Base-by-base conservation (phyloP, 2,113 vertebrate species). In the Aphyosemion australe region DNA sequence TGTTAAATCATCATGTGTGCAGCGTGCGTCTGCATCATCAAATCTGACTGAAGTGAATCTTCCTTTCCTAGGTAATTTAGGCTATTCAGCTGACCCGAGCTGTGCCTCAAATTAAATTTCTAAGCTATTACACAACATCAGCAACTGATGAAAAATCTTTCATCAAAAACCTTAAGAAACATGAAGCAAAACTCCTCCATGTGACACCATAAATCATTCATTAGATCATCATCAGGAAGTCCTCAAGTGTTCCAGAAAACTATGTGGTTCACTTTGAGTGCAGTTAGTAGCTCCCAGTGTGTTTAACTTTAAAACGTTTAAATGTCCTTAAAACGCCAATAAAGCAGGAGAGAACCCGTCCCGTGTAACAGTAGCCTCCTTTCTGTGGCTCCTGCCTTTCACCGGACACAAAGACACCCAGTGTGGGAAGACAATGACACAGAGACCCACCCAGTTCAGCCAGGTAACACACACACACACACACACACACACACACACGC, bases 351-450 rank as follows among this genome's bases (percentile, higher is more conserved):
- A 87, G 85, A 84, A 84, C 80, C 48, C 65, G 60, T 68, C 78
- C 83, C 56, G 60, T 88, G 90, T 91, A 91, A 91, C 76, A 67
- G 63, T 76, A 90, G 75, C 84, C 86, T 62, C 80, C 72, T 76
- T 85, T 88, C 78, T 85, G 79, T 41, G 12, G 78, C 81, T 68
- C 6, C 54, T 42, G 79, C 75, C 83, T 86, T 90, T 89, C 82
- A 86, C 4, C 6, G 67, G 63, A 76, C 79, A 90, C 86, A 91
- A 91, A 88, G 85, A 84, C 84, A 19, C 67, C 80, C 85, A 83
- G 70, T 87, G 78, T 73, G 60, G 78, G 76, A 41, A 69, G 74
- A 87, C 85, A 90, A 88, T 87, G 73, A 71, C 72, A 50, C 54
- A 7, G 66, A 14, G 72, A 75, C 88, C 87, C 89, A 83, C 87